phyloP scores from a whole-genome alignment of 2,888 invertebrate species.

The Apoda limacodes region DNA sequence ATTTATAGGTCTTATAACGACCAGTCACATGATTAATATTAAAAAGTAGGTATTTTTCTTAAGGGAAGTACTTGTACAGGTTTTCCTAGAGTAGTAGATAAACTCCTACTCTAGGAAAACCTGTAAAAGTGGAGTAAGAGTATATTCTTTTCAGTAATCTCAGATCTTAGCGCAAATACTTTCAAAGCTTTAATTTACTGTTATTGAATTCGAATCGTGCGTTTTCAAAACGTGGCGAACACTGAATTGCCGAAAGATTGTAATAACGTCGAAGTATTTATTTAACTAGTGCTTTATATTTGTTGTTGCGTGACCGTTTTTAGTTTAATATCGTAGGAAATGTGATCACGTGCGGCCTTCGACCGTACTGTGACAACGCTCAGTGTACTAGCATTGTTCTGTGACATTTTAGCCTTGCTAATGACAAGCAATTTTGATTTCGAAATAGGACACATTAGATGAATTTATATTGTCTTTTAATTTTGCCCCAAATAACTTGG shows the following conservation, averaged over 20 bases:
- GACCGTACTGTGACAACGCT: slow-evolving; percentile 39
- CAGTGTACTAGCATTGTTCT: slow-evolving; percentile 57
- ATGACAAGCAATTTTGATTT: slow-evolving; percentile 65
- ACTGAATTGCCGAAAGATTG: slow-evolving; percentile 36
- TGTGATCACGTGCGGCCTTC: slow-evolving; percentile 63
- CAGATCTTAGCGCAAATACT: no score
- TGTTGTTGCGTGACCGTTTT: slow-evolving; percentile 48
- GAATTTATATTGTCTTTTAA: slow-evolving; percentile 52
- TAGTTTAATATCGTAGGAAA: slow-evolving; percentile 46
- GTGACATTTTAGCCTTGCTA: slow-evolving; percentile 66
- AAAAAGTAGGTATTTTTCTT: no score
- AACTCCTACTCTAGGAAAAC: no score
- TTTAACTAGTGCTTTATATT: slow-evolving; percentile 38
- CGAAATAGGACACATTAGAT: slow-evolving; percentile 53
- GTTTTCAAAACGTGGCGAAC: no score
- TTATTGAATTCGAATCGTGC: no score
- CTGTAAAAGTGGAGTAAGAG: no score
- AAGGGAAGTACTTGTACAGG: no score
- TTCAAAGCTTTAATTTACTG: no score
- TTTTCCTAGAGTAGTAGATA: no score
- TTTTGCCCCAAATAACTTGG: slow-evolving; percentile 35
- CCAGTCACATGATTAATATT: no score
- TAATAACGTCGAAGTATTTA: slow-evolving; percentile 38
- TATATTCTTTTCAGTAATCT: no score
- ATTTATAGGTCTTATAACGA: no score